phyloP scores from a whole-genome alignment of 2,888 invertebrate species.

The Cylindroiulus punctatus region DNA sequence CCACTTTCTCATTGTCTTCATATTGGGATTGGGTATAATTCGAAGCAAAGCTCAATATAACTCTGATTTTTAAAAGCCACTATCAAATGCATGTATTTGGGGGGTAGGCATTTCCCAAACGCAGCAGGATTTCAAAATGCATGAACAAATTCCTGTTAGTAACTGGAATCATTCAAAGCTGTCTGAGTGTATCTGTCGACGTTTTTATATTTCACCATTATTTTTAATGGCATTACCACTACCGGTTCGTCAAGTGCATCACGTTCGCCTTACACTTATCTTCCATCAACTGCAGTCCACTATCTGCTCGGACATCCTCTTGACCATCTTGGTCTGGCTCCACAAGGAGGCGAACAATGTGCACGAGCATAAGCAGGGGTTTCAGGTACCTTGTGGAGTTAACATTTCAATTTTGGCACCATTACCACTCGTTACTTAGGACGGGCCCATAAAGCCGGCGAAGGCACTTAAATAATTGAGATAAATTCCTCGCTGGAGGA shows the following conservation, averaged over 20 bases:
- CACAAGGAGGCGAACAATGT: not conserved
- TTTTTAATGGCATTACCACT: too few species aligned
- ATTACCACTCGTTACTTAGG: slow-evolving; percentile 6
- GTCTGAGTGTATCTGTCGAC: not conserved
- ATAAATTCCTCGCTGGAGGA: not conserved
- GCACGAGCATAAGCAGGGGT: not conserved
- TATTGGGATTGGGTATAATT: too few species aligned
- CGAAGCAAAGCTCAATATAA: too few species aligned
- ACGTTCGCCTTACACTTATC: not conserved
- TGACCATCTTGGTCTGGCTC: not conserved
- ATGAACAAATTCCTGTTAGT: too few species aligned
- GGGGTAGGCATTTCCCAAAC: too few species aligned
- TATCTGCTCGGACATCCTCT: not conserved
- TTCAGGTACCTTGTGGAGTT: not conserved
- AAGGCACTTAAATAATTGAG: slow-evolving; percentile 42
- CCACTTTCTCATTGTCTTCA: too few species aligned
- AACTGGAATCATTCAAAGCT: too few species aligned
- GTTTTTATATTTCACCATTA: not conserved
- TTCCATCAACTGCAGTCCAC: not conserved
- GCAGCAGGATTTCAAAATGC: too few species aligned
- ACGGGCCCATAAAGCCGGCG: not conserved
- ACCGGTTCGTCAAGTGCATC: too few species aligned
- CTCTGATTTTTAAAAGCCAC: too few species aligned
- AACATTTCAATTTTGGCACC: slow-evolving; percentile 29
- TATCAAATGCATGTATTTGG: too few species aligned